Base-by-base conservation (phyloP, 2,113 vertebrate species). In the Glareola pratincola region DNA sequence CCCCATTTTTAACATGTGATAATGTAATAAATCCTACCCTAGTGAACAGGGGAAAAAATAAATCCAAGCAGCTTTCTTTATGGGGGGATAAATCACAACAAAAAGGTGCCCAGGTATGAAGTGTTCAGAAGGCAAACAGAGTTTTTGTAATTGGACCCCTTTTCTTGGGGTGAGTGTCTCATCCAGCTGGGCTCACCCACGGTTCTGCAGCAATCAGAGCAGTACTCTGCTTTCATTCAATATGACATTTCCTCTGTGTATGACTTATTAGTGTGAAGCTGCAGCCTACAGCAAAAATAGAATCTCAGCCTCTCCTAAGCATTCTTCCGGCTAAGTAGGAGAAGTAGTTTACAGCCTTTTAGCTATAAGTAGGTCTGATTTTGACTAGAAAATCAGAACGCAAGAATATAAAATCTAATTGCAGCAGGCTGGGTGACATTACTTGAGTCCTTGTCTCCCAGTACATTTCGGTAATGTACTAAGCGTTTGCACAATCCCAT, bases 231-330 rank as follows among this genome's bases (percentile, higher is more conserved):
- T 85, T 92, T 84, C 50, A 77, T 74, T 86, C 63, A 91, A 11
- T 18, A 69, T 50, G 67, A 66, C 67, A 85, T 90, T 83, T 93
- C 75, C 63, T 63, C 51, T 74, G 22, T 76, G 11, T 86, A 39
- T 66, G 71, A 77, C 75, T 92, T 94, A 82, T 41, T 90, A 93
- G 67, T 39, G 73, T 53, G 53, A 94, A 94, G 67, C 32, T 93
- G 81, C 59, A 90, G 54, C 45, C 63, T 63, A 59, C 12, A 88
- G 68, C 72, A 95, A 85, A 94, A 92, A 83, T 30, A 85, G 86
- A 78, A 92, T 22, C 41, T 69, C 71, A 83, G 67, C 14, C 34
- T 79, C 67, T 85, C 22, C 57, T 80, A 62, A 80, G 82, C 19
- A 24, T 22, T 73, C 41, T 76, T 92, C 60, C 53, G 75, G 51